phyloP scores from a whole-genome alignment of 1,140 invertebrate genomes.

The Hormaphis cornu region DNA sequence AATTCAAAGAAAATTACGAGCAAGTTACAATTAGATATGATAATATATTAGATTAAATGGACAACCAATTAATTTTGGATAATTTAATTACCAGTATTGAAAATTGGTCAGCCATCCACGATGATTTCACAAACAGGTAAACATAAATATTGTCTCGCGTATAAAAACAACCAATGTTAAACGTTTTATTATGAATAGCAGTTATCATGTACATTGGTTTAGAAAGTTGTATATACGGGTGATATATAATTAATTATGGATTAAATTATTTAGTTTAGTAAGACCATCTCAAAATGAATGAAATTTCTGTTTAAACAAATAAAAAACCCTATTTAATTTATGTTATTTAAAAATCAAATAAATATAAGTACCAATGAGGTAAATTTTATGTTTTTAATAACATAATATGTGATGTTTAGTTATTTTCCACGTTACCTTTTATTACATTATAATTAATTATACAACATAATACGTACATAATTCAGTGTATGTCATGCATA shows the following conservation, averaged over 20 bases:
- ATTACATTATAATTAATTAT: slow-evolving; percentile 25
- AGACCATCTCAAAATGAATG: not conserved
- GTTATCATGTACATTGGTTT: not conserved
- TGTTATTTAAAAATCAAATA: not conserved
- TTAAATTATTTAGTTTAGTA: not conserved
- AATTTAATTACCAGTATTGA: not conserved
- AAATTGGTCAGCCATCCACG: not conserved
- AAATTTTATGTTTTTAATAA: not conserved
- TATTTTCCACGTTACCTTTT: slow-evolving; percentile 31
- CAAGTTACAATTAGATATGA: not conserved
- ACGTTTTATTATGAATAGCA: not conserved
- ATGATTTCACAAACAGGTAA: not conserved
- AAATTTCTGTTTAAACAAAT: not conserved
- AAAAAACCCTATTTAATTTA: not conserved
- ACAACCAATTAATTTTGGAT: not conserved
- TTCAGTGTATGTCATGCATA: slow-evolving; percentile 5
- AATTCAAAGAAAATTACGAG: not conserved
- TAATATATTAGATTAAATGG: not conserved
- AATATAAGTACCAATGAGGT: slow-evolving; percentile 24
- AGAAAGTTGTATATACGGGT: no score
- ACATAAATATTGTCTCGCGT: not conserved
- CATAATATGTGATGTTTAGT: slow-evolving; percentile 27
- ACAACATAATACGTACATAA: slow-evolving; percentile 25
- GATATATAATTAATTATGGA: no score
- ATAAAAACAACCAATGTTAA: not conserved